Conservation (phyloP, 1,140 invertebrate species). For the Rhizoglyphus robini region DNA sequence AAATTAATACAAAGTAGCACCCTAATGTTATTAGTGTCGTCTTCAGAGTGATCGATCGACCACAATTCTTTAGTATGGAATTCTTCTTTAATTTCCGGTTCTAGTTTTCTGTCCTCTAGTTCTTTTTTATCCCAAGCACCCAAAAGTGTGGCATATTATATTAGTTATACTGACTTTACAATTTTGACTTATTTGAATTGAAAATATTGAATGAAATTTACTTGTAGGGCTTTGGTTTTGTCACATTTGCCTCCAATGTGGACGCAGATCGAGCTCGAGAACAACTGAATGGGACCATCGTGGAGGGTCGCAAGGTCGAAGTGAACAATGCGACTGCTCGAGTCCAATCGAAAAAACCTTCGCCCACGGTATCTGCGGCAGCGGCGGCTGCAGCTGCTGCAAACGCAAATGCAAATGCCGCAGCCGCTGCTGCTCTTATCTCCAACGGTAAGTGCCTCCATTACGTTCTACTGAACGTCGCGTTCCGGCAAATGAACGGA, state of each 20-base stretch:
- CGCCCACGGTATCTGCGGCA: background rate
- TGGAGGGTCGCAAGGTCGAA: conserved; percentile 99
- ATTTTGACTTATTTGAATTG: too few relatives aligned
- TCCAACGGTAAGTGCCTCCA: conserved; percentile 21
- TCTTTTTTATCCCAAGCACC: too few relatives aligned
- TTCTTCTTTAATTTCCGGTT: too few relatives aligned
- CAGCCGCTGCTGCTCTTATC: conserved; percentile 13
- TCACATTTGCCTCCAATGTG: conserved; percentile 99
- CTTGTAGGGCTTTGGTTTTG: conserved; percentile 93
- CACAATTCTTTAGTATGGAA: too few relatives aligned
- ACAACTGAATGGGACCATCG: conserved; percentile 99
- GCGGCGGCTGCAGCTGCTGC: background rate
- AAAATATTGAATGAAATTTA: too few relatives aligned
- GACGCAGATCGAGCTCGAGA: conserved; percentile 99
- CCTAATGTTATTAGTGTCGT: too few relatives aligned
- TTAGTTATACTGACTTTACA: too few relatives aligned
- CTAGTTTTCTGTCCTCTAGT: too few relatives aligned
- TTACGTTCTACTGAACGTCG: too few relatives aligned
- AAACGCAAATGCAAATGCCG: background rate
- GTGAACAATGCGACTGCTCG: conserved; percentile 55
- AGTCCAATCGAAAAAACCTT: conserved; percentile 22
- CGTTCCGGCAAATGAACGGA: background rate
- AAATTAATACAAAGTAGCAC: too few relatives aligned
- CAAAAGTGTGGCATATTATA: too few relatives aligned
- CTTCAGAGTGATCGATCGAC: too few relatives aligned